Base-by-base conservation (phyloP, 2,888 invertebrate genomes). In the Dynastes grantii region DNA sequence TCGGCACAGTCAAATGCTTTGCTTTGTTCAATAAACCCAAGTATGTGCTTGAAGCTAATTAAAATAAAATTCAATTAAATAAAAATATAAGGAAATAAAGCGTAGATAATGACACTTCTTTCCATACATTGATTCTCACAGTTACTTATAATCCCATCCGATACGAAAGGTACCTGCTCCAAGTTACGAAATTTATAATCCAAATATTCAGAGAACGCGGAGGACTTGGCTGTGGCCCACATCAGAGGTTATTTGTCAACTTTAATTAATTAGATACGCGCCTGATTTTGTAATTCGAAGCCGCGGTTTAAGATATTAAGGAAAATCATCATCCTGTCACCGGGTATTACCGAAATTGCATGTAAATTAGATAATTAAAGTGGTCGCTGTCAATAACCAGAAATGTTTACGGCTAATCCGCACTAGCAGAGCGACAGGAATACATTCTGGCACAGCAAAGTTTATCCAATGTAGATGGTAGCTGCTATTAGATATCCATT, bases 281-380 rank as follows among this genome's bases (percentile, higher is more conserved):
- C 27, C n/a, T 11, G 68, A 68, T 68, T 68, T 68, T 68, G 68
- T 68, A 68, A 68, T 68, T 51, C 51, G 68, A 68, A 32, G 51
- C 32, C 68, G 29, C 51, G 68, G 68, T 68, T 51, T 68, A 68
- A 27, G 9, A 51, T 68, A 68, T 68, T 68, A 68, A 68, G 51
- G 68, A 68, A 68, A 68, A 68, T 68, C 68, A 68, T 68, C 68
- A 29, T 11, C 51, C 68, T 51, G 68, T 68, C 68, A 68, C 68
- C 22, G 68, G 51, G 68, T 68, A 68, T 68, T 68, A 68, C 68
- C 27, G 51, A 49, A 68, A 68, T 51, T 68, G 49, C 51, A 68
- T 68, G 68, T 68, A 68, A 68, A 68, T 68, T 51, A 68, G 68
- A 68, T 68, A 68, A 68, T 68, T 68, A 68, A 68, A 68, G 29